Conservation (phyloP, 2,888 invertebrate species). For the Cistogaster globosa region DNA sequence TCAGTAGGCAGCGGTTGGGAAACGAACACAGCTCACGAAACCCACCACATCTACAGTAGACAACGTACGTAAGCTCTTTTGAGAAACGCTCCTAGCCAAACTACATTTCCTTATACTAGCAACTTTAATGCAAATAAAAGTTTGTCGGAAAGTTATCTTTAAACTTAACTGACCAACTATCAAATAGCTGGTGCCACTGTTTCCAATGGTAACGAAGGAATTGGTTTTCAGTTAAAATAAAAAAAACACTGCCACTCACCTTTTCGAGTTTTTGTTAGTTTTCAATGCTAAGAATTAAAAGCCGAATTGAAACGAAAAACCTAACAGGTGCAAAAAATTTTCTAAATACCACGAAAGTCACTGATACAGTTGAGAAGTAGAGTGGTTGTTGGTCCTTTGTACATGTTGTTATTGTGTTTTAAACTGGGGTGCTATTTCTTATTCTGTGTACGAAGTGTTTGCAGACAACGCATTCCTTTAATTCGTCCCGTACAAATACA, state of each 20-base stretch:
- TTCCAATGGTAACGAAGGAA: constrained; percentile 51
- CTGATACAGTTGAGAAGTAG: neutral
- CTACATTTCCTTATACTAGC: too few relatives aligned
- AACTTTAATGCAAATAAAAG: neutral
- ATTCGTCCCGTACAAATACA: constrained; percentile 3
- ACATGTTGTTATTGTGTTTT: constrained; percentile 5
- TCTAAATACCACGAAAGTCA: constrained; percentile 29
- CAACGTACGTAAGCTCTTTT: too few relatives aligned
- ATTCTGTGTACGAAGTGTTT: constrained; percentile 30
- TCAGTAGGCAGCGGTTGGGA: too few relatives aligned
- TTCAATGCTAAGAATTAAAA: neutral
- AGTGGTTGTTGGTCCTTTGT: neutral
- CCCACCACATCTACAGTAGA: too few relatives aligned
- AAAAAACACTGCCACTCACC: constrained; percentile 50
- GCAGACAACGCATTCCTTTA: neutral
- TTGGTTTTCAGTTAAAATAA: neutral
- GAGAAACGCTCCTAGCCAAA: too few relatives aligned
- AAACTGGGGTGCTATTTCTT: constrained; percentile 31
- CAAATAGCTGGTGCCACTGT: constrained; percentile 13
- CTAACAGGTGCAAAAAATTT: constrained; percentile 64
- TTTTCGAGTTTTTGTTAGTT: neutral
- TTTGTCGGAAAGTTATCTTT: neutral
- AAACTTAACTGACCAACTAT: constrained; percentile 6
- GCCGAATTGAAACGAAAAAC: constrained; percentile 14
- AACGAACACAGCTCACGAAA: too few relatives aligned